Evolutionary conservation across 2,888 invertebrate species (phyloP), one percentile per base, ranked within the genome.

Genomic region (Melitaea athalia): DNA sequence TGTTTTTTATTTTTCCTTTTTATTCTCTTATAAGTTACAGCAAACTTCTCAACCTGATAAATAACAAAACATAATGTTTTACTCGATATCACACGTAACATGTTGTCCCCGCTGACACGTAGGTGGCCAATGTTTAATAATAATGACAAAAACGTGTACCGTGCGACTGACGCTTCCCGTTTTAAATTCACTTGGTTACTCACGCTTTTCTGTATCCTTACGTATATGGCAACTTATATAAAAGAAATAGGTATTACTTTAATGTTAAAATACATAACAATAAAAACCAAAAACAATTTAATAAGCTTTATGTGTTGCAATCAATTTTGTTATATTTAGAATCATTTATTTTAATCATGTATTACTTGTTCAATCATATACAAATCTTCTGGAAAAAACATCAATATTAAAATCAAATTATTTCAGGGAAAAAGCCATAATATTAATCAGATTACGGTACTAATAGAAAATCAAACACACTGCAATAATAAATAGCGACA

Each of bases 401-500:
- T 55, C 31, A 14, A 5, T 15, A 11, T 42, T 42, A 42, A 38
- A 38, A 15, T 15, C 42, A 57, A 38, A 64, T 57, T 47, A 17
- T 52, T 15, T 24, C 8, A 43, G 33, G 59, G 14, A 45, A 63
- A 53, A 50, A 17, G 14, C 31, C 42, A 59, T 42, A 3, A 59
- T 11, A 12, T n/a, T 47, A 60, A 47, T 47, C 52, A 59, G 50
- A 57, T 59, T 53, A 55, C 45, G 53, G 53, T 33, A 45, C 15
- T 31, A 61, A 67, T 45, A 24, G 15, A 43, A 62, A 59, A 68
- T 70, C 63, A 65, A 71, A 61, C 45, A 72, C 68, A 68, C 62
- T 63, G 47, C 43, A 63, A 59, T 57, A 72, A 68, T 70, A 65
- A 67, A 67, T 67, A 45, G 43, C 55, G 42, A 61, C 55, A 62